Percentiles rank a stretch among this genome's conserved stretches.
phyloP scores from a whole-genome alignment of 2,888 invertebrate genomes.

The Monoplex corrugatus region DNA sequence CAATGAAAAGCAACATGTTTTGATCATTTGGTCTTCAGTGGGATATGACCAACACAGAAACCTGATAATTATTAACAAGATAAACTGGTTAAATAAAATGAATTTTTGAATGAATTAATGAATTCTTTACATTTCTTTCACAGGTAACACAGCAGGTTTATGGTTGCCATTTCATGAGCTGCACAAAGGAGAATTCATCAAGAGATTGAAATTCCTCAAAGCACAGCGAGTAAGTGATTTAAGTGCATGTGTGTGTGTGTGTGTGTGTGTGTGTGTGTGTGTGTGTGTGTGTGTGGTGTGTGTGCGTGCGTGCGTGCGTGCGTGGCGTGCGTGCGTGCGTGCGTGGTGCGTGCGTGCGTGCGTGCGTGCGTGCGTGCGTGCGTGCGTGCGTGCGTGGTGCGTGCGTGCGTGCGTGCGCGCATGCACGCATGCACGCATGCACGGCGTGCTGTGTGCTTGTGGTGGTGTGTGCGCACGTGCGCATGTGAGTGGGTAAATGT shows the following conservation, averaged over 20 bases:
- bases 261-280: neutral
- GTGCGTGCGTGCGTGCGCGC: neutral
- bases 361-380: neutral
- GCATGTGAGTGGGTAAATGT: neutral
- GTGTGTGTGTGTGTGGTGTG: neutral
- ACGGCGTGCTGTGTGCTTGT: too few species aligned
- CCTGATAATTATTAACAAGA: too few species aligned
- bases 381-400: neutral
- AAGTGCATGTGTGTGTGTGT: neutral
- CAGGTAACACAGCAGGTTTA: conserved; percentile 74
- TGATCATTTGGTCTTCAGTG: too few species aligned
- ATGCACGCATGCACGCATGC: too few species aligned
- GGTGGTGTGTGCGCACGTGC: neutral
- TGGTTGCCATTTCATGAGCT: conserved; percentile 78
- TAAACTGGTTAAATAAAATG: too few species aligned
- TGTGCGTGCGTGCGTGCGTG: neutral
- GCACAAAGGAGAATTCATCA: conserved; percentile 77
- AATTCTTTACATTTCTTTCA: too few species aligned
- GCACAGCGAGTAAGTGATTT: conserved; percentile 69
- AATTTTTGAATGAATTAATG: too few species aligned
- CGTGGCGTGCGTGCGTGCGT: neutral
- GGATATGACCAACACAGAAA: too few species aligned
- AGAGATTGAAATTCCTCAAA: conserved; percentile 72
- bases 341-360: too few species aligned
- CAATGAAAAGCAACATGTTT: too few species aligned